Evolutionary conservation across 1,140 invertebrate genomes (phyloP), one percentile per base, ranked within the genome.

Genomic region (Papilio dardanus): DNA sequence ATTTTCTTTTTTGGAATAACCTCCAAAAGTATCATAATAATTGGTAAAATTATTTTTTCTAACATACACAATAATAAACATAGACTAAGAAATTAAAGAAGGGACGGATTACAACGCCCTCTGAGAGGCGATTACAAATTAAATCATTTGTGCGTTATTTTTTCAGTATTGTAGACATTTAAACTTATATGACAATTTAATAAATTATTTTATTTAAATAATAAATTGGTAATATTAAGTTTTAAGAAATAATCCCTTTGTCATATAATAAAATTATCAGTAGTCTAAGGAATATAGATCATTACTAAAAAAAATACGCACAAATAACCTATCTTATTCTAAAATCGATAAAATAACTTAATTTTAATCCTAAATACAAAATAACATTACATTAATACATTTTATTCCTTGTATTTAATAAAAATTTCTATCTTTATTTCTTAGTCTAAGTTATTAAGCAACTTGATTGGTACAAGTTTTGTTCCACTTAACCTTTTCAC

Each of bases 341-440:
- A 46, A 46, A 46, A 19, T 19, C 7, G 4, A 19, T 46, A 16
- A 46, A 46, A 46, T 46, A 46, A 0, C 42, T 46, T 46, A 46
- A 24, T 6, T 24, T 58, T 24, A 62, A 62, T 30, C 24, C 8
- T 12, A 14, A 30, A 37, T 68, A 37, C n/a, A 68, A 35, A 37
- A 68, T 3, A 0, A 68, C 31, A 8, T 19, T 12, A 35, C 2
- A 19, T 19, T 31, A 66, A 16, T 16, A 2, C 14, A 68, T 10
- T 37, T 37, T 68, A 33, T n/a, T 37, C 30, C 5, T 19, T 37
- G 4, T 68, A 33, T 68, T 68, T 37, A 8, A n/a, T n/a, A n/a
- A n/a, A n/a, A 37, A 68, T 68, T 24, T 54, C 50, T 54, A 54
- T 54, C 50, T 54, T 54, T 54, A 54, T 54, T 54, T 54, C 50